phyloP scores from a whole-genome alignment of 2,797 vertebrate genomes.

The Brachyrhaphis roseni region DNA sequence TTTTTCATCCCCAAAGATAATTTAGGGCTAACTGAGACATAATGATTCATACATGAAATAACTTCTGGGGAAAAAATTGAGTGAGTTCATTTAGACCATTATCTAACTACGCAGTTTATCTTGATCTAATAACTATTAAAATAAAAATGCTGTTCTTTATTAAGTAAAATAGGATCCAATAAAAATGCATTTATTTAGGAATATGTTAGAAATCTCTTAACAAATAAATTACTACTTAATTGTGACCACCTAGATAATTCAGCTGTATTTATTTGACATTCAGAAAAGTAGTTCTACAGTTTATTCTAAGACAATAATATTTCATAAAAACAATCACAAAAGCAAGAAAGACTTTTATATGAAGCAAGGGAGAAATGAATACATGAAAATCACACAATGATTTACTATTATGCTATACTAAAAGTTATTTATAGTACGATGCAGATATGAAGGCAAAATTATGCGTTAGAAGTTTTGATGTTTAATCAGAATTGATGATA shows the following conservation, averaged over 20 bases:
- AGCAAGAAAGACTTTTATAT: not conserved
- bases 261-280: not conserved
- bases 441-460: not conserved
- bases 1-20: not conserved
- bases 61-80: not conserved
- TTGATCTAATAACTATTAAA: not conserved
- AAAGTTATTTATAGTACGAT: not conserved
- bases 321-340: not conserved
- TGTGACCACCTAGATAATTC: not conserved
- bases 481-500: constrained; percentile 37
- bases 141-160: not conserved
- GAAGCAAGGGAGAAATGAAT: not conserved
- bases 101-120: not conserved
- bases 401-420: not conserved
- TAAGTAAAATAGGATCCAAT: not conserved
- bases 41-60: not conserved
- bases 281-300: not conserved
- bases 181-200: not conserved
- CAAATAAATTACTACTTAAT: not conserved
- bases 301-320: not conserved
- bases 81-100: not conserved
- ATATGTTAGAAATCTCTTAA: not conserved
- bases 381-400: not conserved
- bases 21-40: not conserved
- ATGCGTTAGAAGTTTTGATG: not conserved